phyloP scores from a whole-genome alignment of 1,140 invertebrate genomes.

The Cotesia glomerata region DNA sequence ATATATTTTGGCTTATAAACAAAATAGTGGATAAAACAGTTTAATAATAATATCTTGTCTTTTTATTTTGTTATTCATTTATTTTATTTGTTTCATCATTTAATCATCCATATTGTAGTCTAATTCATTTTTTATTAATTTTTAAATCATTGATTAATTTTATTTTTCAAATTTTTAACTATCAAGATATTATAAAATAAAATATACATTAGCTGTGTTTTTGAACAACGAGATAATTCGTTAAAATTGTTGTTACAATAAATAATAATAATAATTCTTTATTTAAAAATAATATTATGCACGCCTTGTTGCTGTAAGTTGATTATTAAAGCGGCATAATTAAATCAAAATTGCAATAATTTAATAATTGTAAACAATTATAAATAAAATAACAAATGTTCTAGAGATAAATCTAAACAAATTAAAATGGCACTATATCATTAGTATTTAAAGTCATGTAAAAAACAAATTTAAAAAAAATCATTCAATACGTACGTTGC shows the following conservation, averaged over 20 bases:
- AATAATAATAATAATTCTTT: no score
- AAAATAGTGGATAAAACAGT: background rate
- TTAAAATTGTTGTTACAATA: no score
- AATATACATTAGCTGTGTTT: no score
- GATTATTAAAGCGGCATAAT: no score
- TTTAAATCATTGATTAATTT: background rate
- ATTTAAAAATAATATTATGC: no score
- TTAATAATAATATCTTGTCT: background rate
- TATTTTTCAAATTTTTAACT: no score
- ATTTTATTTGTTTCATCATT: background rate
- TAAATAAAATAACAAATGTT: slow-evolving; percentile 1
- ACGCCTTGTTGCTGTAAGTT: no score
- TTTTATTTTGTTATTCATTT: background rate
- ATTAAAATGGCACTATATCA: slow-evolving; percentile 30
- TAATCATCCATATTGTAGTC: background rate
- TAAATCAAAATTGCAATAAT: no score
- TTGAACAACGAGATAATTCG: no score
- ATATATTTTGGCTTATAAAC: background rate
- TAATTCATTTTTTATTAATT: background rate
- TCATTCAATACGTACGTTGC: slow-evolving; percentile 28
- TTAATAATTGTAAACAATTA: no score
- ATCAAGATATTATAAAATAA: no score
- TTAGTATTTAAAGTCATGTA: slow-evolving; percentile 5
- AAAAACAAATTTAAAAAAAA: slow-evolving; percentile 23
- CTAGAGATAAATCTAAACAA: slow-evolving; percentile 3